Percentiles rank a stretch among this genome's conserved stretches.
These are phyloP conservation scores for Pseudochirops corinnae DNA, from an alignment of 2,797 vertebrate species.

Conservation along the genomic window DNA sequence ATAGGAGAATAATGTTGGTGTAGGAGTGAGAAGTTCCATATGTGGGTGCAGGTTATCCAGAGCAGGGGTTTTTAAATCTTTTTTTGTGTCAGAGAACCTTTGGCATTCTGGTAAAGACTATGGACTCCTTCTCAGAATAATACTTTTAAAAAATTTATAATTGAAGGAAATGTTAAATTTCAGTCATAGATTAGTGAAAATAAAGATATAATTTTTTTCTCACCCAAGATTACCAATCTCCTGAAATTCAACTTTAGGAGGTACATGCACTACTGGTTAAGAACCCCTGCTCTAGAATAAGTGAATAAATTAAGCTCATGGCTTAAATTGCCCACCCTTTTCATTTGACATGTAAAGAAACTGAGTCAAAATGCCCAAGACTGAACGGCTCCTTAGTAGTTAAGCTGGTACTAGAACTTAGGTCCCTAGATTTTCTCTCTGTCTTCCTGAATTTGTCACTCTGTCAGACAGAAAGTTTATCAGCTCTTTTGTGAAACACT, in stretches of 20 bases:
- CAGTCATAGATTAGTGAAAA: background rate
- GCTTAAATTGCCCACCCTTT: background rate
- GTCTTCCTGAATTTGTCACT: background rate
- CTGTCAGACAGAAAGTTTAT: background rate
- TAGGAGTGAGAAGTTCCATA: background rate
- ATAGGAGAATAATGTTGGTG: background rate
- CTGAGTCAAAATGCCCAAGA: background rate
- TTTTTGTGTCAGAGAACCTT: background rate
- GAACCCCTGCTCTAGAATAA: background rate
- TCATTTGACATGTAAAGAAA: background rate
- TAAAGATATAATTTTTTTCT: background rate
- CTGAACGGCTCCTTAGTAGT: background rate
- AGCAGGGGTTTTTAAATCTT: background rate
- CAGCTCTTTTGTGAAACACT: background rate
- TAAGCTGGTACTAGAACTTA: background rate
- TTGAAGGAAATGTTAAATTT: background rate
- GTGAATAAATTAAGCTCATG: background rate
- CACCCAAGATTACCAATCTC: background rate
- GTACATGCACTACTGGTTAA: background rate
- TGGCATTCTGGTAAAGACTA: background rate
- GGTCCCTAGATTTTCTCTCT: background rate
- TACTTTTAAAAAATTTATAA: background rate
- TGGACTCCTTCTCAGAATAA: background rate
- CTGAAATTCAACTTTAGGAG: background rate
- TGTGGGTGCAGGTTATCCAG: background rate